These are phyloP conservation scores for Tetragonula clypearis DNA, from an alignment of 1,140 invertebrate species.

Conservation along the genomic window DNA sequence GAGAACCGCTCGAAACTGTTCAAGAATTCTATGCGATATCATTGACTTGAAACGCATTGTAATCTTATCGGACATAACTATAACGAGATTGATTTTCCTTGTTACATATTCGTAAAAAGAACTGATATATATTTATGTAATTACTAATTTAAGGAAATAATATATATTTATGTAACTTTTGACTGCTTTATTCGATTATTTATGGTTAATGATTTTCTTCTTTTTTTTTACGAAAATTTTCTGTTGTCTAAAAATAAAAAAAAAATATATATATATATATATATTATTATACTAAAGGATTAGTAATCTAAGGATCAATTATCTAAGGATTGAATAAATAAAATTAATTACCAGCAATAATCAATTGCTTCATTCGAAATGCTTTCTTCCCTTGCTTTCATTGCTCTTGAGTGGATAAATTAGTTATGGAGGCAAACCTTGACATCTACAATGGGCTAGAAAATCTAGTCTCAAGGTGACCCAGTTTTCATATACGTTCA, in stretches of 20 bases:
- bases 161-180: too few species aligned
- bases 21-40: background rate
- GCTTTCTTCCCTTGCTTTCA: too few species aligned
- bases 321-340: background rate
- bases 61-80: slow-evolving; percentile 3
- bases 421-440: background rate
- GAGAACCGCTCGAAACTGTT: slow-evolving; percentile 7
- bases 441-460: slow-evolving; percentile 15
- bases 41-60: slow-evolving; percentile 39
- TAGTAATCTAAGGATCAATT: too few species aligned
- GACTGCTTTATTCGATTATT: background rate
- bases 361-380: background rate
- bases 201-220: too few species aligned
- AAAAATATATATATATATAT: background rate
- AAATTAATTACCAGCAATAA: background rate
- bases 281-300: background rate
- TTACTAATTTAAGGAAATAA: background rate
- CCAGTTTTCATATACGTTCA: slow-evolving; percentile 9
- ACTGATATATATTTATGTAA: too few species aligned
- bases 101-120: background rate
- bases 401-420: background rate
- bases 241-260: background rate
- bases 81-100: slow-evolving; percentile 8
- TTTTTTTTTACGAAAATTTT: background rate
- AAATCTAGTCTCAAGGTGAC: slow-evolving; percentile 16